Base-by-base conservation (phyloP, 2,888 invertebrate genomes). In the Apotomis betuletana region DNA sequence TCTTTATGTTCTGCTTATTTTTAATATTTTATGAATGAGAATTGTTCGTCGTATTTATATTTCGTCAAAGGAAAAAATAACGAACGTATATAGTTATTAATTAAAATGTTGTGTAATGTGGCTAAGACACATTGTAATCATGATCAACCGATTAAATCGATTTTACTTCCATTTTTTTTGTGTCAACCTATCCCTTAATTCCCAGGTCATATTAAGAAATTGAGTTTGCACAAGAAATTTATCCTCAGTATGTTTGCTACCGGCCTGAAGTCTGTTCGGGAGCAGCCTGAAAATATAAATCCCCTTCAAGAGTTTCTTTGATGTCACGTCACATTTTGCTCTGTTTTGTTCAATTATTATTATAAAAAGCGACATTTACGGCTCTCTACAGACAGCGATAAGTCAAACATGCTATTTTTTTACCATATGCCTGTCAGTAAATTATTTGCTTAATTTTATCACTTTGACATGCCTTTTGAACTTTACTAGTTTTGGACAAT, bases 151-250 rank as follows among this genome's bases (percentile, higher is more conserved):
- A 27, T 27, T 27, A 27, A 27, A 27, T 27, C 27, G 27, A 27
- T 27, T 27, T 27, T 27, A 27, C 27, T 27, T 2, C 27, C 27
- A 27, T 27, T 27, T 27, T 15, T 27, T 27, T 27, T 27, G 27
- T 27, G 27, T 27, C 27, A 27, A 27, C 27, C 27, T 2, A 27
- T 27, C 27, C 27, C 27, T 27, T 27, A 27, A 27, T 27, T 2
- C 27, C 46, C 60, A 15, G 27, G 60, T 60, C 5, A 60, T 60
- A 60, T 60, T 44, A 46, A 60, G 10, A 49, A 49, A 49, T 49
- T 54, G 54, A 54, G 54, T 10, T 49, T 49, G 49, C 49, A 49
- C 6, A 9, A 49, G 46, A 49, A 49, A 12, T 49, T 49, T 9
- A 49, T 49, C 49, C 54, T 54, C 54, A 54, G 54, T 54, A 54